A percentile compares a stretch with the other conserved stretches of the same genome.
These are phyloP conservation scores for Metaphire vulgaris DNA, from an alignment of 1,140 invertebrate genomes.

Conservation along the genomic window DNA sequence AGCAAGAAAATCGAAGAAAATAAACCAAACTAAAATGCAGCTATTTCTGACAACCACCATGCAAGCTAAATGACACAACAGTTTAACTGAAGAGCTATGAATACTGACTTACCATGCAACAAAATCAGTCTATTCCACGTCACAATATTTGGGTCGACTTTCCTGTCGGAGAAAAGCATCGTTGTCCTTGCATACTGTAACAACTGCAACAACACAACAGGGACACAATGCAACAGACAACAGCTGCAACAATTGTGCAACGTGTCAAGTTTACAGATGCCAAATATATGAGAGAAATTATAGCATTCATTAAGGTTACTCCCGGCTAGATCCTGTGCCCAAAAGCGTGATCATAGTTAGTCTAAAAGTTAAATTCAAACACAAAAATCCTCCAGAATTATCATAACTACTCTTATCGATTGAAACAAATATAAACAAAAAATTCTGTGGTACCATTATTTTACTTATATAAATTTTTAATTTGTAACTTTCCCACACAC, in stretches of 20 bases:
- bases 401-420: no score
- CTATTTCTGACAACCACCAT: no score
- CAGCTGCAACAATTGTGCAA: not conserved
- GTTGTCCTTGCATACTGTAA: slow-evolving; percentile 77
- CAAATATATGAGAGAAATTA: not conserved
- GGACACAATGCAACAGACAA: not conserved
- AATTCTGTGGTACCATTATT: no score
- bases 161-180: slow-evolving; percentile 72
- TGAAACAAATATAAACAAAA: no score
- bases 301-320: not conserved
- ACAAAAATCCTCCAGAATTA: no score
- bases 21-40: no score
- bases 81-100: not conserved
- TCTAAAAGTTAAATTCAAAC: not conserved
- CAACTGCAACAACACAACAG: slow-evolving; percentile 57
- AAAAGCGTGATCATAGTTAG: not conserved
- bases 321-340: not conserved
- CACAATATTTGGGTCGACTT: slow-evolving; percentile 75
- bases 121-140: slow-evolving; percentile 84
- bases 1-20: no score
- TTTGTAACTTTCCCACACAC: no score
- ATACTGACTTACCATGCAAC: slow-evolving; percentile 65
- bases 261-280: not conserved
- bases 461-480: no score
- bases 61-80: not conserved